Evolutionary conservation across 2,113 vertebrate species (phyloP), one percentile per base, ranked within the genome.

Genomic region (Sterrhoptilus dennistouni): DNA sequence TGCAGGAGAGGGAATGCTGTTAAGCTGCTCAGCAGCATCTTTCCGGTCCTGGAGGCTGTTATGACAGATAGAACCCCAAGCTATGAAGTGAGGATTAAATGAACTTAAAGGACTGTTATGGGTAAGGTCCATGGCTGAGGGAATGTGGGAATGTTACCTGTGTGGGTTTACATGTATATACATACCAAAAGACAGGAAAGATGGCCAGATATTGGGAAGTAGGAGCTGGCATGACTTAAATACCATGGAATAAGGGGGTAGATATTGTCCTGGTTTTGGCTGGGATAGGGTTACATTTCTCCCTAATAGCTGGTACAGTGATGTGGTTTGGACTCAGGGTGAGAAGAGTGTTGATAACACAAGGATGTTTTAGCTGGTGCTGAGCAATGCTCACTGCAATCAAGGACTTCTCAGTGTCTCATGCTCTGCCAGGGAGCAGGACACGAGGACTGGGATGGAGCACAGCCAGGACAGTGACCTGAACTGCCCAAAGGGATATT

Each of bases 61-160:
- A 14, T 0, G 0, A 22, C 40, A 63, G 29, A 35, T 47, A 16
- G 57, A 88, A n/a, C 8, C 7, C 16, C 35, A 42, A 18, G 29
- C 11, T 49, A 15, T 42, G 33, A 45, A 22, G 22, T 53, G 53
- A 72, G 42, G 14, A 42, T 25, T 42, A 42, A 64, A 57, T 64
- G 1, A 57, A 57, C 8, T 7, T 21, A 22, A 22, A 27, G n/a
- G 25, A 27, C 29, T 49, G 14, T 31, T 27, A 31, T 5, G 21
- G 31, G 66, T 15, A 36, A 42, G 42, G 50, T 22, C 31, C 31
- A 56, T 36, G 42, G 15, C 42, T 88, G 11, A 42, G 49, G 35
- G 35, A 56, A 54, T 20, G 23, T 61, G 33, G 23, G 33, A 61
- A 35, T 22, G 11, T 49, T 40, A 22, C 49, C 13, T 56, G 3